These are phyloP conservation scores for Sarcophaga peregrina DNA, from an alignment of 1,140 invertebrate genomes.

Conservation along the genomic window DNA sequence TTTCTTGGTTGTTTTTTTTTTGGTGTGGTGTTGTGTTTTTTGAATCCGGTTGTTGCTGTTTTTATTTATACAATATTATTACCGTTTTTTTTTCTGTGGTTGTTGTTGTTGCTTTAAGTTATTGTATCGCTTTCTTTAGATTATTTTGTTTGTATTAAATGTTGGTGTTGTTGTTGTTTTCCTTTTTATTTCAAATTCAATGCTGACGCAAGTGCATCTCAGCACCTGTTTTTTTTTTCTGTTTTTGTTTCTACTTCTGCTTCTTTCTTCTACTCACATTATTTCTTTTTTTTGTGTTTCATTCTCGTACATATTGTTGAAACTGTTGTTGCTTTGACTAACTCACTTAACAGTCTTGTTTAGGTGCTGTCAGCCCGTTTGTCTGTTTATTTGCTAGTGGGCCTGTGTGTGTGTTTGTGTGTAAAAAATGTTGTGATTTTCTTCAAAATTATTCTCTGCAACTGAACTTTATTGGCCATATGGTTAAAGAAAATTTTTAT, in stretches of 20 bases:
- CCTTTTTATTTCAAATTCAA: not conserved
- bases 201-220: constrained; percentile 23
- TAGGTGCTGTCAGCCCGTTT: no score
- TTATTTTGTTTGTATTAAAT: no score
- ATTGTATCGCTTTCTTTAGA: not conserved
- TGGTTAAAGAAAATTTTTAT: not conserved
- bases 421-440: no score
- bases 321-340: no score
- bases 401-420: no score
- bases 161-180: not conserved
- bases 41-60: not conserved
- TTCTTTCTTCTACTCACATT: no score
- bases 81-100: not conserved
- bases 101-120: not conserved
- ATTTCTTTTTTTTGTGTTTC: no score
- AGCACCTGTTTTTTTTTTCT: constrained; percentile 17
- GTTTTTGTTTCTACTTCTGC: no score
- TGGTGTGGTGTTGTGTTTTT: not conserved
- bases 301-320: no score
- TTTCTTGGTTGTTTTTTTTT: not conserved
- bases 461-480: constrained; percentile 1
- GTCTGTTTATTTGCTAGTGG: no score
- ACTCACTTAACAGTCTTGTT: no score
- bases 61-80: not conserved
- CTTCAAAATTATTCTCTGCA: no score